Conservation (phyloP, 1,140 invertebrate genomes). For the Philotrypesis tridentata region DNA sequence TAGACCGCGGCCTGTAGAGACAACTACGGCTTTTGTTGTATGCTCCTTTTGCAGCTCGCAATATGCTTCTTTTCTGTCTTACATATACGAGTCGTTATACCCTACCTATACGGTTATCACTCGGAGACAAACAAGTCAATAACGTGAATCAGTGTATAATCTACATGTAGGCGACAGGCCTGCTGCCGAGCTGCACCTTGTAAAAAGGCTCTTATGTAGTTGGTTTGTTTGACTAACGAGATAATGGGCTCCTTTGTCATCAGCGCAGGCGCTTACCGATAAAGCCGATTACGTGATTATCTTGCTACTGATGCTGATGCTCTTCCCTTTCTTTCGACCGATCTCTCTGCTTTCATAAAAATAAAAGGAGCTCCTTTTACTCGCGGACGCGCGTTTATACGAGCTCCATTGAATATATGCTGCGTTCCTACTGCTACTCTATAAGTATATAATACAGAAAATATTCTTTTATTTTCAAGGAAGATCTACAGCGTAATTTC, state of each 20-base stretch:
- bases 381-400: background rate
- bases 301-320: background rate
- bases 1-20: too few relatives aligned
- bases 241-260: constrained; percentile 64
- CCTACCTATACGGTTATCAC: background rate
- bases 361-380: background rate
- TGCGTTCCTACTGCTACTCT: background rate
- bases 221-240: constrained; percentile 66
- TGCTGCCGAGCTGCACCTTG: background rate
- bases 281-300: constrained; percentile 58
- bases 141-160: too few relatives aligned
- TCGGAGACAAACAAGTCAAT: background rate
- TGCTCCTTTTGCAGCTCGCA: background rate
- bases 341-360: constrained; percentile 13
- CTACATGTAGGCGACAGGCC: too few relatives aligned
- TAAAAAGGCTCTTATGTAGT: constrained; percentile 53
- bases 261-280: constrained; percentile 54
- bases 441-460: too few relatives aligned
- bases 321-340: background rate
- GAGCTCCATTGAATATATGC: background rate
- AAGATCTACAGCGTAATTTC: too few relatives aligned
- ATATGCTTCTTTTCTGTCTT: background rate
- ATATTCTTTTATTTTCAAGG: too few relatives aligned
- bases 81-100: background rate
- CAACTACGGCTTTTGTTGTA: too few relatives aligned